Base-by-base conservation (phyloP, 2,797 vertebrate species). In the Poeciliopsis paucimaculata region DNA sequence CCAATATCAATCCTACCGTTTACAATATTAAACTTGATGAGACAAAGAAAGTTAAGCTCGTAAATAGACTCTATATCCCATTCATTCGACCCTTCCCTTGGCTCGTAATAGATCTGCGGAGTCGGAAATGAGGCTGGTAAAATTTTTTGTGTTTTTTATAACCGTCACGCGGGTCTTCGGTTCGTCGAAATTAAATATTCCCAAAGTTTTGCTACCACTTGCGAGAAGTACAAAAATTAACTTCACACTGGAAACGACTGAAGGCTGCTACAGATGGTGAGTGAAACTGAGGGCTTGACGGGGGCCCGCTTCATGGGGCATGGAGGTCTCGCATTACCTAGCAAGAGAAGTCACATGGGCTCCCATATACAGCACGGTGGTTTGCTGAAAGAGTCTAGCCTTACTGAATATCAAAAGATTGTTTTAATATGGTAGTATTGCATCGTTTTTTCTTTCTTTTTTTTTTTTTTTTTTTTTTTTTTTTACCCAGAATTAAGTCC, bases 211-310 rank as follows among this genome's bases (percentile, higher is more conserved):
- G 88, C 91, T 99, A 9, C 98, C 98, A 13, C 96, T 97, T 75
- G 95, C 97, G n/a, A 95, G 97, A 80, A 92, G 94, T 75, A 97
- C 97, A 45, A 95, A 92, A 78, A 97, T 98, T 51, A 97, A 97
- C 95, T 99, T 97, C 95, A 98, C 97, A 1, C 83, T 99, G 94
- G 97, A 98, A 89, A 97, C 97, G 10, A 98, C 97, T 8, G 97
- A 97, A 64, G 98, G 98, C 75, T 99, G 98, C 94, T 99, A 98
- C 93, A 96, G 95, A 95, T 99, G 98, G 98, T 99, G 93, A 98
- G 97, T 95, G n/a, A 18, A 20, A 47, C 13, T 45, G 11, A 34
- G 53, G 4, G 0, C 31, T 68, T 23, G 18, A 5, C 18, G 0
- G 39, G 39, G 68, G 41, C 41, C 68, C 13, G 3, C 26, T 46